Conservation (phyloP, 2,888 invertebrate species). For the Drosophila parthenogenetica region DNA sequence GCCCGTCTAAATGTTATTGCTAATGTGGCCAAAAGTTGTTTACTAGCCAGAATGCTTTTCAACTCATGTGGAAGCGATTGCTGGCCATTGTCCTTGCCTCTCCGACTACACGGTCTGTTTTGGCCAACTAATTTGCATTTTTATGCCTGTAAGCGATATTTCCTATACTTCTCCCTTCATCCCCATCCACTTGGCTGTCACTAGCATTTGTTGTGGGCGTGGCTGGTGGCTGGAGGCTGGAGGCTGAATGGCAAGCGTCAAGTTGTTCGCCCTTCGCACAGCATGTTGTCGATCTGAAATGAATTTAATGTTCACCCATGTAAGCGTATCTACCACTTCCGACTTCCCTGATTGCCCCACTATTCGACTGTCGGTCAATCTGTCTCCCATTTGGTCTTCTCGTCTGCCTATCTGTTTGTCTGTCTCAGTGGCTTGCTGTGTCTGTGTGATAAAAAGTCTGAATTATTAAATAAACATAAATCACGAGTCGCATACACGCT, state of each 20-base stretch:
- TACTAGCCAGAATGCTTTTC: not conserved
- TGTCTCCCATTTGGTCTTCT: not conserved
- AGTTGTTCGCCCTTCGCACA: slow-evolving; percentile 25
- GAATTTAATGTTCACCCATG: slow-evolving; percentile 37
- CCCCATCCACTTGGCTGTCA: not conserved
- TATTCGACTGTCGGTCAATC: slow-evolving; percentile 1
- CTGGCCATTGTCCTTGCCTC: not conserved
- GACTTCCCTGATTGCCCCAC: slow-evolving; percentile 5
- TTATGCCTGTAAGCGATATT: slow-evolving; percentile 57
- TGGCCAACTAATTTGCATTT: slow-evolving; percentile 69
- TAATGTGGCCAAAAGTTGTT: slow-evolving; percentile 18
- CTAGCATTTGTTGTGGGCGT: slow-evolving; percentile 29
- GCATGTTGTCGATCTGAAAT: slow-evolving; percentile 36
- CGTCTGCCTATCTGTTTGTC: slow-evolving; percentile 11
- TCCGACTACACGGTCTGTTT: slow-evolving; percentile 32
- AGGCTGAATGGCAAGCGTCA: slow-evolving; percentile 24
- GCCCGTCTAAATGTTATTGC: slow-evolving; percentile 26
- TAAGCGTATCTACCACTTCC: slow-evolving; percentile 34
- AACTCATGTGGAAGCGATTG: not conserved
- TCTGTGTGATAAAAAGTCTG: slow-evolving; percentile 68
- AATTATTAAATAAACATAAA: slow-evolving; percentile 80
- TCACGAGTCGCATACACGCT: slow-evolving; percentile 50
- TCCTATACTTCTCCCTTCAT: not conserved
- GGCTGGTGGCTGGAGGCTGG: slow-evolving; percentile 4
- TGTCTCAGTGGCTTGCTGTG: slow-evolving; percentile 6